These are phyloP conservation scores for Chymomyza costata DNA, from an alignment of 1,140 invertebrate genomes.

Conservation along the genomic window DNA sequence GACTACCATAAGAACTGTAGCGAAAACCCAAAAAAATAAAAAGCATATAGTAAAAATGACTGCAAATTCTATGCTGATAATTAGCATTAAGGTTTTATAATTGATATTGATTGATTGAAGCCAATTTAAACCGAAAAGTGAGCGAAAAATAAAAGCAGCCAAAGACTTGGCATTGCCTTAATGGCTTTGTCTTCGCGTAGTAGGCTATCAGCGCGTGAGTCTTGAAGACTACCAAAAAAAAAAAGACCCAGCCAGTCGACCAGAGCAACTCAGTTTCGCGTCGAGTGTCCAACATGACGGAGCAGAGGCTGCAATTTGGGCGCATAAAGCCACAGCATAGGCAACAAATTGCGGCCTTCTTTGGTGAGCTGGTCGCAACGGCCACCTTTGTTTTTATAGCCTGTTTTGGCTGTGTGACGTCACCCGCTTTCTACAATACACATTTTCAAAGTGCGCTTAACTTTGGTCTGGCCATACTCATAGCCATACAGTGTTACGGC, in stretches of 20 bases:
- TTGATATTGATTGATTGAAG: conserved; percentile 63
- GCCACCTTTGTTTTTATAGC: conserved; percentile 84
- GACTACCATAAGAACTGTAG: too few relatives aligned
- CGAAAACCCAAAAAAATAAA: too few relatives aligned
- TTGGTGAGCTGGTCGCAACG: conserved; percentile 85
- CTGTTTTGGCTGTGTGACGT: conserved; percentile 81
- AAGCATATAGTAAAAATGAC: too few relatives aligned
- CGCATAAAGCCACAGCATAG: conserved; percentile 10
- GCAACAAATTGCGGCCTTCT: conserved; percentile 32
- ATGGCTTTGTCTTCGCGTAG: too few relatives aligned
- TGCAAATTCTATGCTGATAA: too few relatives aligned
- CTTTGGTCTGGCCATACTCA: conserved; percentile 58
- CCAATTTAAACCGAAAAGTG: too few relatives aligned
- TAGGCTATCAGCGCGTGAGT: too few relatives aligned
- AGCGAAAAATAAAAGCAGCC: too few relatives aligned
- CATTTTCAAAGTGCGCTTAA: conserved; percentile 55
- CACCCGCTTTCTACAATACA: conserved; percentile 30
- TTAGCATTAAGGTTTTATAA: conserved; percentile 70
- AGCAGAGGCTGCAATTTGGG: conserved; percentile 33
- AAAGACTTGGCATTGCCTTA: too few relatives aligned
- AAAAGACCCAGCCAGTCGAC: too few relatives aligned
- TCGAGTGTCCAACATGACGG: conserved; percentile 38
- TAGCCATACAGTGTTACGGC: conserved; percentile 82
- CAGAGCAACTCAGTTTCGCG: conserved; percentile 21
- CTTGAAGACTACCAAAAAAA: too few relatives aligned